These are phyloP conservation scores for Hipparchia semele DNA, from an alignment of 2,888 invertebrate species.

Conservation along the genomic window DNA sequence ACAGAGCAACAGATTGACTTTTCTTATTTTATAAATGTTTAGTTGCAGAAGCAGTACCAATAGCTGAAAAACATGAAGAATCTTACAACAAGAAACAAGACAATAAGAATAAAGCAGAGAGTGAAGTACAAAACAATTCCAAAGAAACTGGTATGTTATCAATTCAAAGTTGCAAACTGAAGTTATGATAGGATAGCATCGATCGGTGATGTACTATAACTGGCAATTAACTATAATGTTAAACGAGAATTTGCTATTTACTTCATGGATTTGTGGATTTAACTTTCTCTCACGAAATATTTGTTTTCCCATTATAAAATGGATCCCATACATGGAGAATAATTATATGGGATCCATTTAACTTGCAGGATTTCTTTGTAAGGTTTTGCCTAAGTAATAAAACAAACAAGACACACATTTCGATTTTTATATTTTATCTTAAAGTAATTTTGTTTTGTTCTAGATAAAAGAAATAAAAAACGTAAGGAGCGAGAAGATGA, in stretches of 20 bases:
- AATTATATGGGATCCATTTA: no score
- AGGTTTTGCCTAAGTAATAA: neutral
- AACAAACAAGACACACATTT: no score
- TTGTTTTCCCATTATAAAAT: no score
- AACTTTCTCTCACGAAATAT: no score
- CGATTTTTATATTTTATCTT: neutral
- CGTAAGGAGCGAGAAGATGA: constrained; percentile 66
- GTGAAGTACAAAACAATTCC: neutral
- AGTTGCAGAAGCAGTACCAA: constrained; percentile 6
- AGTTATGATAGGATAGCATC: no score
- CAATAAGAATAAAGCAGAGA: neutral
- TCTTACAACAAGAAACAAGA: neutral
- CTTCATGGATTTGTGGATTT: no score
- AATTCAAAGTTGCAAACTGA: neutral
- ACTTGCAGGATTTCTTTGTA: no score
- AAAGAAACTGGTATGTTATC: constrained; percentile 5
- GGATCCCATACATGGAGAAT: no score
- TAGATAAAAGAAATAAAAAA: constrained; percentile 44
- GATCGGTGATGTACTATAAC: no score
- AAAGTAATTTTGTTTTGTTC: constrained; percentile 1
- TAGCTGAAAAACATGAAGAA: neutral
- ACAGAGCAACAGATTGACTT: no score
- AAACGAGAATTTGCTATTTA: no score
- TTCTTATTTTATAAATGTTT: neutral
- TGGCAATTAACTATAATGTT: no score